Base-by-base conservation (phyloP, 2,797 vertebrate genomes). In the Hybognathus amarus region DNA sequence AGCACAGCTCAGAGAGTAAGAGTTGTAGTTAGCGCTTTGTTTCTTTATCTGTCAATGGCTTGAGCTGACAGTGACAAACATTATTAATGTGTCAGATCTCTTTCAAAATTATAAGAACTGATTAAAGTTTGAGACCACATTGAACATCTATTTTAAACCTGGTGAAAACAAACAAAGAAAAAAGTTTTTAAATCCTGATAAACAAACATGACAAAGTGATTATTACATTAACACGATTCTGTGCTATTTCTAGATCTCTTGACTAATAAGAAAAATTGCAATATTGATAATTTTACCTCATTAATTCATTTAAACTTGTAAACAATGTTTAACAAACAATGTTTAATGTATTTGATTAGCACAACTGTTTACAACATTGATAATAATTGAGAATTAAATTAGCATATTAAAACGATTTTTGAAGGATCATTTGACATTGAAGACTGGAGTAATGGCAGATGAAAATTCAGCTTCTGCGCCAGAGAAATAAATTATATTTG, bases 21-120 rank as follows among this genome's bases (percentile, higher is more conserved):
- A 89, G n/a, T 89, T 66, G 85, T 87, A 90, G 91, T 93, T 93
- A 88, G 90, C 89, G 88, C 89, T 92, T 90, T 73, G 87, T 86
- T 90, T 78, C 91, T 93, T 92, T 91, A 92, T 93, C 88, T 89
- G 56, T 89, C 89, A 89, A 89, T 87, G 85, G 91, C 90, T 91
- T 88, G 85, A 92, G 73, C 78, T 69, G 75, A 79, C 82, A 70
- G 77, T 83, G 54, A 82, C 70, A 67, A 66, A 73, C 66, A 42
- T 73, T 86, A 67, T 77, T 80, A 86, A 79, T 67, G 47, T 85
- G 85, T 82, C 74, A 73, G 77, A 78, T 47, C 2, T 52, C 78
- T 79, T 38, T 30, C 17, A 63, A 54, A 74, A n/a, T 12, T 52
- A 27, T 33, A 22, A 36, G 56, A 30, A 38, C 8, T 38, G 76